Base-by-base conservation (phyloP, 2,113 vertebrate genomes). In the Tautogolabrus adspersus region DNA sequence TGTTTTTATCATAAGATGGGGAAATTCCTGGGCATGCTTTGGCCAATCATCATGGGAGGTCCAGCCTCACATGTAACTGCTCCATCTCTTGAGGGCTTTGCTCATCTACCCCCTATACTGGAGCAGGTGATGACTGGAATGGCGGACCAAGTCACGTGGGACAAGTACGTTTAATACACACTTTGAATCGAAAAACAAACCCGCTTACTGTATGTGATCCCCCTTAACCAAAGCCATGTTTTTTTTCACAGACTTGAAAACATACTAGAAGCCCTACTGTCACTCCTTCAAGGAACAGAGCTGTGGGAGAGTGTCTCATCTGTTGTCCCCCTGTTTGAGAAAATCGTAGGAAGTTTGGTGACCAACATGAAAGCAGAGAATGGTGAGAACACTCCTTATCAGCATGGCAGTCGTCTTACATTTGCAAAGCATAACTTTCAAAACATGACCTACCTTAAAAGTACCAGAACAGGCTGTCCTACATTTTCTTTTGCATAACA, bases 121-220 rank as follows among this genome's bases (percentile, higher is more conserved):
- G 38, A 90, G 47, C 77, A 93, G 59, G 30, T 95, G 60, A 44
- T 93, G 30, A 88, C 69, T 12, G 87, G 84, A 3, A 46, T 66
- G 3, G 88, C 87, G 22, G 68, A 93, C 69, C 66, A 90, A 54
- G 23, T 65, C 30, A 93, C 84, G 8, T 95, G 94, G 93, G 19
- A 87, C 26, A 90, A 75, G 94, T 95, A 87, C 18, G 78, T 67
- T 12, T 37, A 34, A 66, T 59, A 44, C 8, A 7, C 10, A 22
- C 30, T 12, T 19, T 1, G 7, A 47, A 40, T 64, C 37, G 12
- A 42, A 66, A 55, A 66, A 55, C 12, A 75, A 34, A 61, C 3
- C 30, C 18, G 1, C 22, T 1, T 18, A 26, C 26, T 26, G 26
- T 2, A 19, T n/a, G 18, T 47, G 12, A 3, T 19, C n/a, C 40